Evolutionary conservation across 2,797 vertebrate species (phyloP).

Genomic region (Characodon lateralis): DNA sequence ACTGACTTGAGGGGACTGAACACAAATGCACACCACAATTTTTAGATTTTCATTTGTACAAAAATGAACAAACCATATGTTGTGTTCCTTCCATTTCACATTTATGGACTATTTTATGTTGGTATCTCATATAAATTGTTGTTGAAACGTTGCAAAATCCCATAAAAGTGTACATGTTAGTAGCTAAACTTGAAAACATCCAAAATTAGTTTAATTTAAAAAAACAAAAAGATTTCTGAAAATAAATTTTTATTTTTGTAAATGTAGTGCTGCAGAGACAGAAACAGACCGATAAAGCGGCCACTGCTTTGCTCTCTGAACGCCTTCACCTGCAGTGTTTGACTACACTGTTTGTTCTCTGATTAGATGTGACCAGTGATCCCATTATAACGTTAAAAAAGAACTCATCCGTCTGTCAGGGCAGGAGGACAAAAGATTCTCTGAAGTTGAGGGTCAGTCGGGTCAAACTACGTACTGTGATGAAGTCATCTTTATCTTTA

Average conservation of each 20-base stretch:
- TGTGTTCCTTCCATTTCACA: too few relatives aligned
- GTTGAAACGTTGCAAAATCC: too few relatives aligned
- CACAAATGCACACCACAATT: too few relatives aligned
- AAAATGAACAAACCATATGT: too few relatives aligned
- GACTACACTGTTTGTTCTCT: constrained; percentile 25
- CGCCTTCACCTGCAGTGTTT: constrained; percentile 15
- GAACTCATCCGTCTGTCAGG: constrained; percentile 53
- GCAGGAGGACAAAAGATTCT: neutral
- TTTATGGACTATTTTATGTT: too few relatives aligned
- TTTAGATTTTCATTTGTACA: too few relatives aligned
- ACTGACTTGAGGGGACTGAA: too few relatives aligned
- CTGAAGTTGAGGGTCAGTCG: neutral
- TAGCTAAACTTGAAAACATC: too few relatives aligned
- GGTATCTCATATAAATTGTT: too few relatives aligned
- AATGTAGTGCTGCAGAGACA: neutral
- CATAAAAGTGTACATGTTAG: too few relatives aligned
- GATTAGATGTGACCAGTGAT: constrained; percentile 54
- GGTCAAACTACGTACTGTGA: neutral
- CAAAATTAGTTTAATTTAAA: too few relatives aligned
- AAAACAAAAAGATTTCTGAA: neutral
- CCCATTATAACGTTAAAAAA: constrained; percentile 60
- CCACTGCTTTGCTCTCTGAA: neutral
- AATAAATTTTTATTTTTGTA: neutral
- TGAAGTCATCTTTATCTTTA: neutral
- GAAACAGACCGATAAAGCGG: neutral